Conservation (phyloP, 2,888 invertebrate genomes). For the Hypomecis punctinalis region DNA sequence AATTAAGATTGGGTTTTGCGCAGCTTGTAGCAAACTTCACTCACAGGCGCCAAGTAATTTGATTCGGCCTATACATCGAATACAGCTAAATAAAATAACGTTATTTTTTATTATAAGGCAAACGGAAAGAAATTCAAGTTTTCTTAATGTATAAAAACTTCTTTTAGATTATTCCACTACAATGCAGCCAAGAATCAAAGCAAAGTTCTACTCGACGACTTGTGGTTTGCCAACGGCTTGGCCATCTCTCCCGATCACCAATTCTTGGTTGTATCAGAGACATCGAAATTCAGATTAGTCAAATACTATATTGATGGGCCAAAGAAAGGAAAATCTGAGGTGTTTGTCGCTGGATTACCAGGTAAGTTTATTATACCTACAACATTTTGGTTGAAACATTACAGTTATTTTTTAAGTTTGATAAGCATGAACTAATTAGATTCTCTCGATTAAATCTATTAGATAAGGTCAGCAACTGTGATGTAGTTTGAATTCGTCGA, state of each 20-base stretch:
- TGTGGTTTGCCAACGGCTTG: conserved; percentile 96
- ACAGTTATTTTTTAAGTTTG: not conserved
- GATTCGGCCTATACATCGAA: too few species aligned
- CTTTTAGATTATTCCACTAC: conserved; percentile 90
- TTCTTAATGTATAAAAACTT: not conserved
- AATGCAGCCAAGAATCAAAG: conserved; percentile 91
- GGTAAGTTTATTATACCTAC: conserved; percentile 66
- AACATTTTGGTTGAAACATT: not conserved
- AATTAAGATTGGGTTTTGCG: too few species aligned
- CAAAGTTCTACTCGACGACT: conserved; percentile 89
- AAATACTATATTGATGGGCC: conserved; percentile 93
- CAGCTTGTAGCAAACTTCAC: too few species aligned
- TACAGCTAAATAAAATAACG: too few species aligned
- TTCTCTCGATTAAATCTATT: too few species aligned
- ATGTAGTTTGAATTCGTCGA: too few species aligned
- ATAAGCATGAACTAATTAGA: not conserved
- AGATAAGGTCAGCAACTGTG: too few species aligned
- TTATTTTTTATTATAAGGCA: not conserved
- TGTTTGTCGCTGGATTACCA: conserved; percentile 93
- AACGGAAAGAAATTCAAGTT: too few species aligned
- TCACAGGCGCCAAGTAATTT: too few species aligned
- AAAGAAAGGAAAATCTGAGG: conserved; percentile 91
- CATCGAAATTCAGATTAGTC: conserved; percentile 86
- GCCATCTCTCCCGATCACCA: conserved; percentile 92
- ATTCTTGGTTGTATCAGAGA: conserved; percentile 92